Base-by-base conservation (phyloP, 2,797 vertebrate genomes). In the Sebastes aleutianus region DNA sequence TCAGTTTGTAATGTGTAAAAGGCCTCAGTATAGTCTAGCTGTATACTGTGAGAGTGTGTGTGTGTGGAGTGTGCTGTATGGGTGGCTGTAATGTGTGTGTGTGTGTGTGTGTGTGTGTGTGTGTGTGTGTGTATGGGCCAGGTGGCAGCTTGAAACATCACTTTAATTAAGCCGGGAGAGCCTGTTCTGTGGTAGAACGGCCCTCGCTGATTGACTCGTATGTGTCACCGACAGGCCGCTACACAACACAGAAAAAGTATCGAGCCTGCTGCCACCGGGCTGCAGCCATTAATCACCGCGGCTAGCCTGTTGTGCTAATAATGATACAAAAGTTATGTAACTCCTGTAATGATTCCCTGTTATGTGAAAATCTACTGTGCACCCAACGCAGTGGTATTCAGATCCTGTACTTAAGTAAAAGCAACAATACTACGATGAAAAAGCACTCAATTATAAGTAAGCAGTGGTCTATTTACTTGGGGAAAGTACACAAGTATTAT, bases 71-170 rank as follows among this genome's bases (percentile, higher is more conserved):
- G 54, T 36, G 53, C 24, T 66, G 77, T 34, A 58, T 58, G 79
- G 22, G 75, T 71, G 79, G 54, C 58, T 74, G 24, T 61, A 61
- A 8, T 29, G 62, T 73, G 63, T 76, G 63, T 2, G 67, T 24
- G 24, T 24, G 24, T 64, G 70, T 71, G 12, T 39, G 1, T 36
- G 64, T 58, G 9, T n/a, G 58, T 56, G 70, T 70, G 53, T 82
- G 58, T 68, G 34, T 76, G 75, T 58, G 63, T 73, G 67, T 56
- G 56, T 2, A 12, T 18, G 29, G 78, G 63, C 72, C 85, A 86
- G 89, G 83, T 86, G 91, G 89, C 85, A 85, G 90, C 80, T 89
- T 90, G 87, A 90, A 88, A 90, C 83, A 91, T 92, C 81, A 76
- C 84, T 89, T 90, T 90, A 88, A 90, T 90, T 88, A 90, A 86